These are phyloP conservation scores for Tympanoctomys barrerae DNA, from an alignment of 2,797 vertebrate species.

Conservation along the genomic window DNA sequence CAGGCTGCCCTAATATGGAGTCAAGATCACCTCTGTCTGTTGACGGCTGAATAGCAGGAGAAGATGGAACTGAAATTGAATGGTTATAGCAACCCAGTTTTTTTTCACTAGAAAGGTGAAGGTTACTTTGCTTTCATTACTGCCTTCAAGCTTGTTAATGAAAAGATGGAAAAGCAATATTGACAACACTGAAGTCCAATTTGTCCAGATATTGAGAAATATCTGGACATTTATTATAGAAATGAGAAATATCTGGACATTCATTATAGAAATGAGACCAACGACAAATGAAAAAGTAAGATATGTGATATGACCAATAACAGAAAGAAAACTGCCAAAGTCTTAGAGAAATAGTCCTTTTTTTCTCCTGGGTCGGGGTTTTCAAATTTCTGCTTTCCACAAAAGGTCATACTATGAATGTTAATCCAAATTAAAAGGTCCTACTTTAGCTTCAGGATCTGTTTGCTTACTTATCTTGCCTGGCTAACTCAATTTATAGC, in stretches of 20 bases:
- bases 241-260: conserved; percentile 13
- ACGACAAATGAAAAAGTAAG: conserved; percentile 51
- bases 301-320: neutral
- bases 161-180: conserved; percentile 65
- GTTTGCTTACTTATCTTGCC: neutral
- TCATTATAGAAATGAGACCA: conserved; percentile 45
- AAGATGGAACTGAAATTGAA: conserved; percentile 54
- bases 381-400: conserved; percentile 31
- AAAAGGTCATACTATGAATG: neutral
- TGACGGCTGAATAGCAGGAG: neutral
- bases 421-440: neutral
- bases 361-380: neutral
- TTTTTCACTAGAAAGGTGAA: conserved; percentile 54
- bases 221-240: conserved; percentile 24
- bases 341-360: conserved; percentile 50
- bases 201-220: conserved; percentile 43
- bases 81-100: conserved; percentile 10
- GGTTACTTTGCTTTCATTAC: conserved; percentile 49
- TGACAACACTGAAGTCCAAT: conserved; percentile 32
- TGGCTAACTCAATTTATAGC: neutral
- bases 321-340: conserved; percentile 41
- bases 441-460: neutral
- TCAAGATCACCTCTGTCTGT: conserved; percentile 49
- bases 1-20: neutral
- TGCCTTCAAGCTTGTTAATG: conserved; percentile 43